Base-by-base conservation (phyloP, 2,888 invertebrate species). In the Napeogenes inachia region DNA sequence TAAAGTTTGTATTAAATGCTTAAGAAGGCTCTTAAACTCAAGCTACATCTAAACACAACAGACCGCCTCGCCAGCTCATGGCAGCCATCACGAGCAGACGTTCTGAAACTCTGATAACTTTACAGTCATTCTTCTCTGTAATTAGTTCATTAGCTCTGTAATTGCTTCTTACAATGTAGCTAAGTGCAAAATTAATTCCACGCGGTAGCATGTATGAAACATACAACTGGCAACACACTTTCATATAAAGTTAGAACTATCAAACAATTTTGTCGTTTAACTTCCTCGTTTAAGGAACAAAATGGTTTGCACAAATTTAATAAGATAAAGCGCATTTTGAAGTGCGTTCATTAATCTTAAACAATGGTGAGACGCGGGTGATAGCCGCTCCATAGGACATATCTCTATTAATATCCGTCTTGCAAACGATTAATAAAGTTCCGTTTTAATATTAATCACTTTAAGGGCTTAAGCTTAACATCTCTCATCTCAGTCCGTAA, bases 301-400 rank as follows among this genome's bases (percentile, higher is more conserved):
- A 47, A 46, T 57, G 13, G 35, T 33, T 3, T 35, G 50, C 8
- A 57, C 13, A 8, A 10, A 33, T 33, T 45, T 33, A 35, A 12
- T 13, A 57, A 47, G 21, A 10, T 21, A 47, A 47, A 8, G 50
- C 21, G 10, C 46, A 33, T 59, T 57, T 56, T 53, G 56, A 58
- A 64, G 61, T 50, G 46, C 61, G 46, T 58, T 61, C 67, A 65
- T 64, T 65, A 67, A 67, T 67, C 67, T 62, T 58, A 35, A 60
- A 60, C 58, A 64, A 64, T 62, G 62, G 45, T 33, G 57, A 50
- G 50, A 50, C 30, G 30, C 50, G 50, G 50, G 12, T 50, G 30
- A 50, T 21, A 50, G 30, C 30, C 30, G 50, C 30, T 30, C 50
- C 50, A 30, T 30, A 8, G 30, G 30, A 50, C 50, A 50, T 30